Conservation (phyloP, 2,888 invertebrate genomes). For the Parthenolecanium corni region DNA sequence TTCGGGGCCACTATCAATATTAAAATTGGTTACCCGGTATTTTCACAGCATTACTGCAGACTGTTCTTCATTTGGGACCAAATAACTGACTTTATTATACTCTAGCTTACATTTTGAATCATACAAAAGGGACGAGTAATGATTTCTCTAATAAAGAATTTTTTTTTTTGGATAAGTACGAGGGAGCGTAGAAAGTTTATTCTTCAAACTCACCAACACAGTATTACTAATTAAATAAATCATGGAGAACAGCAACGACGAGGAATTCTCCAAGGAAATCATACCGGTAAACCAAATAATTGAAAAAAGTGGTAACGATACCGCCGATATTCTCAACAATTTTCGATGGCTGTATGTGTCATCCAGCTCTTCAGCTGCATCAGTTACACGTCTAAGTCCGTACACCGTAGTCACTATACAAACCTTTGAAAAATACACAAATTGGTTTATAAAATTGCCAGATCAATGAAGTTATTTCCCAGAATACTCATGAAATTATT, state of each 20-base stretch:
- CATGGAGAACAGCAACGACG: slow-evolving; percentile 35
- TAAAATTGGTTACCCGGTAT: too few species aligned
- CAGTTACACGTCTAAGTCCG: slow-evolving; percentile 13
- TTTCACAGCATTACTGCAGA: too few species aligned
- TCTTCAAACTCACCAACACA: slow-evolving; percentile 23
- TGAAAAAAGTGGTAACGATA: slow-evolving; percentile 57
- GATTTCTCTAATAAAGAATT: too few species aligned
- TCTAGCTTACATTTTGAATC: too few species aligned
- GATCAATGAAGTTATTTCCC: too few species aligned
- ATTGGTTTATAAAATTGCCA: neutral
- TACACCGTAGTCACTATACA: slow-evolving; percentile 20
- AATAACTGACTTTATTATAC: too few species aligned
- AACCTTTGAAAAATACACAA: slow-evolving; percentile 4
- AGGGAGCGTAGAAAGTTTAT: too few species aligned
- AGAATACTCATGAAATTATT: too few species aligned
- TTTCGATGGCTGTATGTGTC: slow-evolving; percentile 29
- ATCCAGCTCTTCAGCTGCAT: slow-evolving; percentile 17
- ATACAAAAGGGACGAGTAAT: too few species aligned
- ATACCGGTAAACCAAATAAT: slow-evolving; percentile 65
- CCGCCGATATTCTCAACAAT: slow-evolving; percentile 44
- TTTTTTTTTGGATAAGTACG: too few species aligned
- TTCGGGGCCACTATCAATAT: too few species aligned
- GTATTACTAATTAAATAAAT: slow-evolving; percentile 25
- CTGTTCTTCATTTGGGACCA: too few species aligned
- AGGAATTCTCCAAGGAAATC: slow-evolving; percentile 56